phyloP scores from a whole-genome alignment of 35 echinoderm and acorn worm genomes.

The Ophiothrix spiculata region DNA sequence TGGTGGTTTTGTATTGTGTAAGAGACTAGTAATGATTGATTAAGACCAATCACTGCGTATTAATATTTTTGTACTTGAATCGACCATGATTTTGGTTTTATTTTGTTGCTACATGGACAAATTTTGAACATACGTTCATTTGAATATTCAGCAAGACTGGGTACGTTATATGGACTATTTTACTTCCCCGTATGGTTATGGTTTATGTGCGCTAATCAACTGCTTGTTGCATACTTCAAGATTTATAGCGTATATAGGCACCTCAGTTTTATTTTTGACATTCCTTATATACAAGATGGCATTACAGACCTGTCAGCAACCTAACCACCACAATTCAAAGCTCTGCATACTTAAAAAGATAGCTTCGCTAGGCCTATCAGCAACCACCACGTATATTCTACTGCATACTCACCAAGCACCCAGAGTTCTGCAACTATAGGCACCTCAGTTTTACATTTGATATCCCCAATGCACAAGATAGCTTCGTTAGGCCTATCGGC shows the following conservation, averaged over 20 bases:
- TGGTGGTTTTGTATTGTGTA: too few relatives aligned
- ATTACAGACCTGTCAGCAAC: not conserved
- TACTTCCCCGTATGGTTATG: too few relatives aligned
- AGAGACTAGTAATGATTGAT: too few relatives aligned
- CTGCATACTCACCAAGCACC: constrained; percentile 27
- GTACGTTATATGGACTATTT: too few relatives aligned
- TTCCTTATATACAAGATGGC: constrained; percentile 32
- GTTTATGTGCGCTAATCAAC: too few relatives aligned
- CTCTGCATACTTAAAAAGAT: not conserved
- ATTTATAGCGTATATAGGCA: constrained; percentile 35
- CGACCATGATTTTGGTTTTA: too few relatives aligned
- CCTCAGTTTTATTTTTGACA: not conserved
- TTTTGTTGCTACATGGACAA: too few relatives aligned
- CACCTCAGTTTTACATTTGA: not conserved
- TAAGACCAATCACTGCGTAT: too few relatives aligned
- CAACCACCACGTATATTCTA: not conserved
- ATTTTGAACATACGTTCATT: too few relatives aligned
- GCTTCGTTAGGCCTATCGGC: constrained; percentile 22
- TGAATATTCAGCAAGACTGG: too few relatives aligned
- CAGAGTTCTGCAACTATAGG: constrained; percentile 59
- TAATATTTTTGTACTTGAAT: too few relatives aligned
- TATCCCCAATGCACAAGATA: constrained; percentile 45
- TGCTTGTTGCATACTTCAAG: not conserved
- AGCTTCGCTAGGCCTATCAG: not conserved
- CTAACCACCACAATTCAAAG: not conserved